Percentiles rank a stretch among this genome's conserved stretches.
phyloP scores from a whole-genome alignment of 2,888 invertebrate species.

The Petrolisthes cinctipes region DNA sequence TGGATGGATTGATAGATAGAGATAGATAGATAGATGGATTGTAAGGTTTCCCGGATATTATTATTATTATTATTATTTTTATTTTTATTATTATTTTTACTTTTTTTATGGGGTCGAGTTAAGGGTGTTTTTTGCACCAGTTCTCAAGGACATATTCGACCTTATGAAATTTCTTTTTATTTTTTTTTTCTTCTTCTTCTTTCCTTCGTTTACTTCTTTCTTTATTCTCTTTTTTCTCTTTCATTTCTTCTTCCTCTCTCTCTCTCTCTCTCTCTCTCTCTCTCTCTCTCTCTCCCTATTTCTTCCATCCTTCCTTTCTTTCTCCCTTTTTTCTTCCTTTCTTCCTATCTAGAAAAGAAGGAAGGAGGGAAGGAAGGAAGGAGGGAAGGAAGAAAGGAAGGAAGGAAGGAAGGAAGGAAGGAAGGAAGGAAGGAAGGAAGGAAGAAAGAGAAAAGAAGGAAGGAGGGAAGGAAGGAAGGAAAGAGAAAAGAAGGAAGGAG shows the following conservation, averaged over 20 bases:
- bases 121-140: too few relatives aligned
- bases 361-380: neutral
- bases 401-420: neutral
- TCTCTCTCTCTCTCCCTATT: neutral
- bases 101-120: too few relatives aligned
- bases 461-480: conserved; percentile 23
- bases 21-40: too few relatives aligned
- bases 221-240: neutral
- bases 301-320: neutral
- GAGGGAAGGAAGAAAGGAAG: neutral
- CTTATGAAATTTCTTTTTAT: neutral
- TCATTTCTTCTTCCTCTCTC: neutral
- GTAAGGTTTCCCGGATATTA: too few relatives aligned
- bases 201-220: neutral
- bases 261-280: neutral
- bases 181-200: neutral
- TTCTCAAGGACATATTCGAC: too few relatives aligned
- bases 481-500: neutral
- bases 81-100: too few relatives aligned
- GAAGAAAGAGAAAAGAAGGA: conserved; percentile 8
- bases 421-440: neutral
- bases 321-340: neutral
- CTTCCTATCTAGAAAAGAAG: neutral
- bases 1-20: too few relatives aligned
- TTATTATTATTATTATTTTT: too few relatives aligned